Evolutionary conservation across 2,113 vertebrate genomes (phyloP), one percentile per base, ranked within the genome.

Genomic region (Eublepharis macularius): DNA sequence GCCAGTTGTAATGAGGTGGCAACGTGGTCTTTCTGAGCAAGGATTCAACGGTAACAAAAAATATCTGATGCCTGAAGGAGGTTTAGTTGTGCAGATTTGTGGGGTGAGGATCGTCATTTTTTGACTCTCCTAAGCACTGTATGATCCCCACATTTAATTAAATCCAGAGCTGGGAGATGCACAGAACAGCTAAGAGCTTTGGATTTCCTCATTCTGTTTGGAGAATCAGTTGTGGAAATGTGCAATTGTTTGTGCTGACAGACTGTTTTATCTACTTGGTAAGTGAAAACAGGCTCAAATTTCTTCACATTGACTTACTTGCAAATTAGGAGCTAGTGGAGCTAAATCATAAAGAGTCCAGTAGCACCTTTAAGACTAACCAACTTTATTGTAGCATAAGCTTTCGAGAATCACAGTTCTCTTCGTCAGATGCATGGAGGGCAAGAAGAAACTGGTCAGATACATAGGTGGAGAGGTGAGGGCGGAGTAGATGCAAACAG

Each of bases 161-260:
- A 86, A 77, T 85, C 51, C 82, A 81, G 81, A 47, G 47, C 80
- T 45, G 39, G 34, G 68, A 51, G 66, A 60, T 68, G n/a, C 8
- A 26, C 26, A 11, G 21, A 41, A 17, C 32, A 49, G n/a, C 6
- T 63, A 82, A 78, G 47, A 82, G 54, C 77, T 45, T 87, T n/a
- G n/a, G n/a, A n/a, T n/a, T n/a, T 86, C 39, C 68, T 81, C 65
- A 41, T 74, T 77, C 19, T 24, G 2, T 66, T 80, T 81, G 88
- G 69, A 54, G 12, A 81, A 92, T 86, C 51, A 86, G 90, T 93
- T 89, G 36, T 16, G 32, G 70, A 76, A 77, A 45, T 81, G 78
- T 87, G 57, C 70, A 43, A 85, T 11, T 79, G 86, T 72, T 80
- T 65, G 49, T 84, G 72, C 43, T 63, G 80, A 88, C 75, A 86